Percentiles rank a stretch among this genome's conserved stretches.
Conservation (phyloP, 2,888 invertebrate genomes). For the Leucophenga montana region DNA sequence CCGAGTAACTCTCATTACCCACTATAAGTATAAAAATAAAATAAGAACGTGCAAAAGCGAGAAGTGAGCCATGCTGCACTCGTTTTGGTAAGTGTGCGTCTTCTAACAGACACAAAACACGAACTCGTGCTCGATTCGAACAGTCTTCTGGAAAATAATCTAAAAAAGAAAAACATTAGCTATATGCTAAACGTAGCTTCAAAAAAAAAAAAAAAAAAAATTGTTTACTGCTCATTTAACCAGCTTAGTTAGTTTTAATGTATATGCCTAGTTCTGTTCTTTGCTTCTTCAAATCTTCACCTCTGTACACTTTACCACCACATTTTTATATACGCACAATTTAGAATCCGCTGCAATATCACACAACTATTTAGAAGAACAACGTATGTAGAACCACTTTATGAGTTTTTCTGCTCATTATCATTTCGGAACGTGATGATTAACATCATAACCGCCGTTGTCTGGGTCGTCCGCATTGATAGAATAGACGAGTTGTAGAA, state of each 20-base stretch:
- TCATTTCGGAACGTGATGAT: too few relatives aligned
- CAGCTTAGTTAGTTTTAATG: too few relatives aligned
- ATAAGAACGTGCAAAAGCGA: background rate
- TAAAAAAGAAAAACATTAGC: conserved; percentile 4
- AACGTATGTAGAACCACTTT: too few relatives aligned
- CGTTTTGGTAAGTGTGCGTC: conserved; percentile 64
- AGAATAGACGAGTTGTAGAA: too few relatives aligned
- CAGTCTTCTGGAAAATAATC: background rate
- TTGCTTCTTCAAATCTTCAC: too few relatives aligned
- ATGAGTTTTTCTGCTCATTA: too few relatives aligned
- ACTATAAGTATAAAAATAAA: background rate
- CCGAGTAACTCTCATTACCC: too few relatives aligned
- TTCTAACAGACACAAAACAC: conserved; percentile 8
- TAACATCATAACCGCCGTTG: too few relatives aligned
- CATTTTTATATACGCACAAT: background rate
- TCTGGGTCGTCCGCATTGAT: too few relatives aligned
- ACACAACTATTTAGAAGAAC: background rate
- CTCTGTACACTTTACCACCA: background rate
- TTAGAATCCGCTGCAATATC: background rate
- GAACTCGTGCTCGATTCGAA: background rate
- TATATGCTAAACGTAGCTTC: conserved; percentile 5
- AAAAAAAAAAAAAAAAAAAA: too few relatives aligned
- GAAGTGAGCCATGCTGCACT: conserved; percentile 62
- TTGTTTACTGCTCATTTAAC: too few relatives aligned
- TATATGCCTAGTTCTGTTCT: conserved; percentile 16